Evolutionary conservation across 2,113 vertebrate species (phyloP).

Genomic region (Pseudorhombus dupliciocellatus): DNA sequence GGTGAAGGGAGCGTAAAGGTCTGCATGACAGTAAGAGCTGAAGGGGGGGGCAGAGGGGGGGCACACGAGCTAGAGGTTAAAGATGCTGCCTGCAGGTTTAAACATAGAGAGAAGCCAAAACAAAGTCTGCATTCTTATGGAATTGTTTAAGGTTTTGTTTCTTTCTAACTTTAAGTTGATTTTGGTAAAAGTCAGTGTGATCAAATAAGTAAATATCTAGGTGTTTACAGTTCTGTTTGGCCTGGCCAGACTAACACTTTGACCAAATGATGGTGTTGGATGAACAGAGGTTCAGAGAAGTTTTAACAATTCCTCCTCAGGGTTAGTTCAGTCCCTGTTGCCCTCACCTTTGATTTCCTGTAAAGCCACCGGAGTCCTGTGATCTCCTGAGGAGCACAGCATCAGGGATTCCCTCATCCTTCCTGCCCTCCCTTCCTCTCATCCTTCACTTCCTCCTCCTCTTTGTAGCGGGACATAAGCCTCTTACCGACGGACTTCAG

Average conservation of each 20-base stretch:
- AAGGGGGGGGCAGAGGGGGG: background rate
- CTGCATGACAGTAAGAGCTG: background rate
- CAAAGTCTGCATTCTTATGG: no score
- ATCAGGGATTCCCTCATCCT: constrained; percentile 55
- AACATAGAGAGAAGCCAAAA: no score
- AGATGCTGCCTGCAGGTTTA: background rate
- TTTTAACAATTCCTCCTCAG: no score
- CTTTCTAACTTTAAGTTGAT: no score
- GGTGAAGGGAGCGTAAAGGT: constrained; percentile 6
- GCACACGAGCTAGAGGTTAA: background rate
- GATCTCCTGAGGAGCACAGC: constrained; percentile 54
- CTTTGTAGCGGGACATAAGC: constrained; percentile 71
- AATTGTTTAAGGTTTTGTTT: no score
- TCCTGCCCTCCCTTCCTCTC: constrained; percentile 47
- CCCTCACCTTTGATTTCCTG: constrained; percentile 45
- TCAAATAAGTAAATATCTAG: no score
- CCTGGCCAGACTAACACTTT: no score
- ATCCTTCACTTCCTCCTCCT: constrained; percentile 65
- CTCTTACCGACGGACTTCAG: constrained; percentile 65
- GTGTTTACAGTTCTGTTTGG: no score
- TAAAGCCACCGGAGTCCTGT: constrained; percentile 17
- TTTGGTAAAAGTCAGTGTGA: no score
- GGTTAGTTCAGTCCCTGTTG: background rate
- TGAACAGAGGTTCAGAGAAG: no score
- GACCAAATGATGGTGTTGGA: no score